phyloP scores from a whole-genome alignment of 2,888 invertebrate genomes.

The Euplexia lucipara region DNA sequence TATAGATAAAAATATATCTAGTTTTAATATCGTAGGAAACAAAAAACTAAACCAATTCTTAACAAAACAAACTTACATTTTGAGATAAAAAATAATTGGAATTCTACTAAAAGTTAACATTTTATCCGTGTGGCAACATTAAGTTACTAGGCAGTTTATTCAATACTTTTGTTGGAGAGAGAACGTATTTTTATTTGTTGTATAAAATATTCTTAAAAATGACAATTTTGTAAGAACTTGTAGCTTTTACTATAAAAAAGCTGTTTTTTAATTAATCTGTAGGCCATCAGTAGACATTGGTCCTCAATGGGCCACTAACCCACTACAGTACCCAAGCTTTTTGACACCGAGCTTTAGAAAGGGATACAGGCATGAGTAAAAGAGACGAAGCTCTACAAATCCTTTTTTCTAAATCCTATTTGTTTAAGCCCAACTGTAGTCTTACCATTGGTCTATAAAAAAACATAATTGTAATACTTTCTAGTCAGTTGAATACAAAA shows the following conservation, averaged over 20 bases:
- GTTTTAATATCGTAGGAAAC: conserved; percentile 62
- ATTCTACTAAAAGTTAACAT: conserved; percentile 34
- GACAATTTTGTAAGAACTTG: neutral
- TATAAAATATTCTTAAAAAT: conserved; percentile 11
- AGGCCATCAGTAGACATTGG: conserved; percentile 16
- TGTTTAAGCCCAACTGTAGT: neutral
- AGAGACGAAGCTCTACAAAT: neutral
- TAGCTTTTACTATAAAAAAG: neutral
- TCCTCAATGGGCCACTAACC: neutral
- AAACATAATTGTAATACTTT: conserved; percentile 35
- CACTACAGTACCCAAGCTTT: neutral
- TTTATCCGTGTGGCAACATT: conserved; percentile 46
- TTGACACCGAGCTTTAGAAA: neutral
- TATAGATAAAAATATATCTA: conserved; percentile 61
- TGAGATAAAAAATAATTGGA: conserved; percentile 30
- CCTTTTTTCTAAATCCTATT: neutral
- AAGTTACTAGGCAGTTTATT: conserved; percentile 17
- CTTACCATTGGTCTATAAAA: conserved; percentile 9
- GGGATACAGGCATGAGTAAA: neutral
- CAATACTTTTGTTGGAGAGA: conserved; percentile 25
- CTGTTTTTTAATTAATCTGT: conserved; percentile 2
- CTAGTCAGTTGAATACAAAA: conserved; percentile 35
- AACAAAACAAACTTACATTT: conserved; percentile 44
- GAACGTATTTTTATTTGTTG: conserved; percentile 5
- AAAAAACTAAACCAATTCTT: conserved; percentile 47